Percentiles rank a stretch among this genome's conserved stretches.
phyloP scores from a whole-genome alignment of 2,797 vertebrate genomes.

The Sebastes itinus region DNA sequence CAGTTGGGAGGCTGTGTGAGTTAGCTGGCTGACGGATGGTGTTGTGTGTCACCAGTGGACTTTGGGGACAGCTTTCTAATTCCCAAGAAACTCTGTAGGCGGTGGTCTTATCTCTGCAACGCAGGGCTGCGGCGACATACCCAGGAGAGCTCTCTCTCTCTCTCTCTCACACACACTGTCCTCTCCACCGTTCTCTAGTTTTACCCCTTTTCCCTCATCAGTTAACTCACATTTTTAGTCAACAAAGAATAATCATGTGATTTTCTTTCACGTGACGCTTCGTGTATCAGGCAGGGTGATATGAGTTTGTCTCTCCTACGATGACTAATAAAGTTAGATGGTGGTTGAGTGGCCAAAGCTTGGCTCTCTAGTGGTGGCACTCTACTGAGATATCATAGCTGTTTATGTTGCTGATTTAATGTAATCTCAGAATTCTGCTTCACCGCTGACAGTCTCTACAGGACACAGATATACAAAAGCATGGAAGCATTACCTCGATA shows the following conservation, averaged over 20 bases:
- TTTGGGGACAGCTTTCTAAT: constrained; percentile 62
- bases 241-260: background rate
- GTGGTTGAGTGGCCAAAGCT: background rate
- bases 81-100: constrained; percentile 79
- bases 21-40: constrained; percentile 26
- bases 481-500: background rate
- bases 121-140: constrained; percentile 70
- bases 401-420: constrained; percentile 10
- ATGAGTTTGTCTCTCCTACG: background rate
- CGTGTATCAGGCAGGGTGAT: background rate
- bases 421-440: constrained; percentile 38
- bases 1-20: constrained; percentile 34
- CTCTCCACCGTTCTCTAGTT: background rate
- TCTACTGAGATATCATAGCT: background rate
- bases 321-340: constrained; percentile 16
- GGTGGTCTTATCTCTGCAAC: constrained; percentile 78
- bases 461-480: background rate
- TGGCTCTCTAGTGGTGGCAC: background rate
- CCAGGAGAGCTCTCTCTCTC: constrained; percentile 47
- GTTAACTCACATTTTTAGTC: background rate
- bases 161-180: constrained; percentile 1
- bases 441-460: background rate
- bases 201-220: background rate
- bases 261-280: background rate
- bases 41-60: constrained; percentile 55